Evolutionary conservation across 2,888 invertebrate species (phyloP).

Genomic region (Megaustenia siamemsis): DNA sequence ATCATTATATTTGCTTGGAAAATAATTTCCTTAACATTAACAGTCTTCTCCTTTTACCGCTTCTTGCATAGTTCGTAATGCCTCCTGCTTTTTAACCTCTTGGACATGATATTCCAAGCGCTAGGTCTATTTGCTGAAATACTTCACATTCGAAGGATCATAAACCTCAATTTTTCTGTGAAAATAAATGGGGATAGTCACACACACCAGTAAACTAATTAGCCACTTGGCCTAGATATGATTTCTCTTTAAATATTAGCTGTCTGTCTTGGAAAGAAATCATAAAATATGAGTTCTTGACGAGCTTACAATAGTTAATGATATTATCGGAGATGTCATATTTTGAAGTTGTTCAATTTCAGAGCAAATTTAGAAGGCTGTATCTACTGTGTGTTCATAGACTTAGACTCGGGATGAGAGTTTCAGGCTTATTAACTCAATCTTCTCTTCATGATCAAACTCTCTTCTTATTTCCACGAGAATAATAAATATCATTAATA

Average conservation of each 20-base stretch:
- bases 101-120: neutral
- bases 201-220: conserved; percentile 5
- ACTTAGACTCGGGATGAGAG: neutral
- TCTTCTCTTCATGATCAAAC: too few species aligned
- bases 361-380: neutral
- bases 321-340: neutral
- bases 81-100: neutral
- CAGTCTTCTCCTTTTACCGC: neutral
- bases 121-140: neutral
- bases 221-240: neutral
- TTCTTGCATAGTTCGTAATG: neutral
- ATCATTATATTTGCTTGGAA: neutral
- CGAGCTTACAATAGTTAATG: neutral
- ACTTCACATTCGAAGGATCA: neutral
- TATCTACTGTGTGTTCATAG: neutral
- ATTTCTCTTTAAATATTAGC: conserved; percentile 6
- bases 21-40: neutral
- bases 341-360: neutral
- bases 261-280: conserved; percentile 11
- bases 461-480: too few species aligned
- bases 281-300: neutral
- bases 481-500: too few species aligned
- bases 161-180: neutral
- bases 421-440: too few species aligned
- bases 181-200: neutral